Base-by-base conservation (phyloP, 1,140 invertebrate genomes). In the Drosophila novamexicana region DNA sequence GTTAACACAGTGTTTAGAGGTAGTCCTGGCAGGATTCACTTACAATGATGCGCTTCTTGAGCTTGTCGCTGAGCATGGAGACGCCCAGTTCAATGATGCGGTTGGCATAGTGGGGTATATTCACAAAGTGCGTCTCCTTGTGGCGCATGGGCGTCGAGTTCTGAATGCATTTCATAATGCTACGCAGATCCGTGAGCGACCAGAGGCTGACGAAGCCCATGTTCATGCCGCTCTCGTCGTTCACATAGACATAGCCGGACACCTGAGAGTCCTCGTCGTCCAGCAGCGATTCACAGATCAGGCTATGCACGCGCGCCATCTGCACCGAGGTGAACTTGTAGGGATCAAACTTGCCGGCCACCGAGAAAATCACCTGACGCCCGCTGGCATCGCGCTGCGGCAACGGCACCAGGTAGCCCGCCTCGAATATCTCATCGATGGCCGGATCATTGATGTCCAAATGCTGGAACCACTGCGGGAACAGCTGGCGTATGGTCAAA, bases 101-200 rank as follows among this genome's bases (percentile, higher is more conserved):
- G 1, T 95, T 94, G 1, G 96, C 96, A 76, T 95, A 96, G 53
- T 94, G 93, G 0, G 96, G 96, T 54, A 97, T 95, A 86, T 97
- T 97, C 18, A 97, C 93, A 73, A 97, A 96, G 84, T 97, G 96
- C 0, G 97, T 96, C 74, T 96, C 93, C 88, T 97, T 97, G 90
- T 97, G 96, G 10, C 97, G 94, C 94, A 97, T 96, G 1, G 97
- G 97, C n/a, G 96, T 96, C 1, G 96, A 96, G 91, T 96, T 97
- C 95, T 97, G 96, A 84, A 97, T 95, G 92, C 96, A 97, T 81
- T 95, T 94, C 36, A 97, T 91, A 93, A 97, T 95, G 81, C 96
- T 95, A 52, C 95, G 94, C 44, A 97, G 95, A 82, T 97, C 96
- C 32, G 93, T 95, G 3, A 97, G 93, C 0, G 96, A 96, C 96